Percentiles rank a stretch among this genome's conserved stretches.
Evolutionary conservation across 2,888 invertebrate species (phyloP).

Genomic region (Nomada ferruginata): DNA sequence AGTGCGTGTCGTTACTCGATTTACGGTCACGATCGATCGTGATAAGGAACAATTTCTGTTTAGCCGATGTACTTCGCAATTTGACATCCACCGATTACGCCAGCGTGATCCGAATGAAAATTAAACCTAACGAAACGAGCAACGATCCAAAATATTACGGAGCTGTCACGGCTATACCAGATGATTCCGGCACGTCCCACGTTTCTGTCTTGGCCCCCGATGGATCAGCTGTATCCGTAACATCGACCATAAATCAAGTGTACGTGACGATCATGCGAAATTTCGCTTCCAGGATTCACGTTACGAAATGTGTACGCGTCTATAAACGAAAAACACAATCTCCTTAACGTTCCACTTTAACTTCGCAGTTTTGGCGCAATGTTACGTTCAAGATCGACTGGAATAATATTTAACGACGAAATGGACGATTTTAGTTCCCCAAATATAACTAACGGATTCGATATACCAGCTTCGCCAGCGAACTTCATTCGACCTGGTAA

Average conservation of each 20-base stretch:
- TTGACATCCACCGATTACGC: slow-evolving; percentile 88
- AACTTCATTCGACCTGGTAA: slow-evolving; percentile 93
- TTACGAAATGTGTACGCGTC: neutral
- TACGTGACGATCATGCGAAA: slow-evolving; percentile 80
- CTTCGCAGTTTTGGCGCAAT: slow-evolving; percentile 89
- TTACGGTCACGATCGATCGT: too few relatives aligned
- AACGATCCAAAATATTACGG: slow-evolving; percentile 89
- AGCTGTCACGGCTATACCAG: slow-evolving; percentile 84
- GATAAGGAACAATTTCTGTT: neutral
- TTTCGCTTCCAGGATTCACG: neutral
- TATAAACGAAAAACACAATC: neutral
- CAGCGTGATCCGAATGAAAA: slow-evolving; percentile 85
- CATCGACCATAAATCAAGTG: slow-evolving; percentile 95
- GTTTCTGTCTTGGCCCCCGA: slow-evolving; percentile 92
- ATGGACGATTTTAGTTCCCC: slow-evolving; percentile 98
- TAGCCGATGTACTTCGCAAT: slow-evolving; percentile 82
- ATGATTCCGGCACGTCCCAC: slow-evolving; percentile 94
- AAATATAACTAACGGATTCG: slow-evolving; percentile 89
- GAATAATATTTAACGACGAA: slow-evolving; percentile 96
- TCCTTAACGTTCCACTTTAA: neutral
- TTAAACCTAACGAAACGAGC: slow-evolving; percentile 89
- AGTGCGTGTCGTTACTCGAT: too few relatives aligned
- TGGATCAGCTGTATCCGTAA: slow-evolving; percentile 96
- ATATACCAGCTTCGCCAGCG: slow-evolving; percentile 90
- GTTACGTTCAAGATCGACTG: slow-evolving; percentile 91